Evolutionary conservation across 2,888 invertebrate genomes (phyloP), one percentile per base, ranked within the genome.

Genomic region (Ennomos quercinarius): DNA sequence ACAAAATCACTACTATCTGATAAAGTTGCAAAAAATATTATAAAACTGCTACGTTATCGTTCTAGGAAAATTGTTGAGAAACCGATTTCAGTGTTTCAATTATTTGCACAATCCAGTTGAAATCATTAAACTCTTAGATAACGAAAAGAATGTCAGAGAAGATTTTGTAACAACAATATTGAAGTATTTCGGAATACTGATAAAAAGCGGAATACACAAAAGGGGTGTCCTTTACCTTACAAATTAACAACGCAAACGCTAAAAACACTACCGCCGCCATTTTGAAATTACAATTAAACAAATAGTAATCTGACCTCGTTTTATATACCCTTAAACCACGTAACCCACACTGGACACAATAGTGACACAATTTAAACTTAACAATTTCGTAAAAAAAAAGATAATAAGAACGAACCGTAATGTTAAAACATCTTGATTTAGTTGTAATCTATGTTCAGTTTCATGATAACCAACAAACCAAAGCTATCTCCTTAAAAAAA

Each of bases 331-430:
- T 35, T 10, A 1, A 27, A 47, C n/a, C 57, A 64, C 58, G 64
- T 68, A 66, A 43, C 46, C 12, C 47, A 50, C 11, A 60, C 68
- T 61, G 27, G 6, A 27, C 27, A 27, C 27, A 51, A 68, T 45
- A 67, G 52, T 72, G 69, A 71, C 74, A 74, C 67, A 72, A 74
- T 72, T 71, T 12, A 35, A 11, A 42, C 36, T 37, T 43, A 12
- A 11, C n/a, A 27, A 43, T 72, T 71, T 70, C 71, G 64, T 64
- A 74, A 72, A 67, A 74, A 72, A 67, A 39, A 36, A 8, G 60
- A 63, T 65, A 67, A 61, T 48, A 63, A 54, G 12, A 46, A 41
- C 44, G 51, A 27, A 27, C 55, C 57, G 56, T 46, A 58, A 61
- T n/a, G 11, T 46, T 38, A 10, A 10, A 52, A 51, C 27, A 45